Base-by-base conservation (phyloP, 2,888 invertebrate species). In the Sesia apiformis region DNA sequence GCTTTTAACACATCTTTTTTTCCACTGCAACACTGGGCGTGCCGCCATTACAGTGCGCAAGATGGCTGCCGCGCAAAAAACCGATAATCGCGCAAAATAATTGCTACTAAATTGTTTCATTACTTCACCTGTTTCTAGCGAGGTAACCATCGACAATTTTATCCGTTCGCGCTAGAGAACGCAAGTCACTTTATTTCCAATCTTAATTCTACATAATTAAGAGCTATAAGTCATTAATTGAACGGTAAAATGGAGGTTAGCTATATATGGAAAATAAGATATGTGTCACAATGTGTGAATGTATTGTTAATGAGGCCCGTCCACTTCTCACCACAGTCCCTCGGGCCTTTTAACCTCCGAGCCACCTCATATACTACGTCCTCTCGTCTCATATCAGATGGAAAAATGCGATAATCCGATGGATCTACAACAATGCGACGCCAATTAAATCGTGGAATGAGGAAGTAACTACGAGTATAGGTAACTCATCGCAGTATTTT, bases 61-160 rank as follows among this genome's bases (percentile, higher is more conserved):
- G 66, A 84, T 84, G 84, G 84, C 83, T 59, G 75, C 66, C 63
- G 58, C 4, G 60, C 63, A 67, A 73, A 78, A 75, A 72, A 67
- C 62, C 58, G 63, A 70, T 73, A 72, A 76, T 70, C 73, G 73
- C 72, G 66, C 67, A 65, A 66, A 70, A 80, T 79, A 81, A 82
- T 81, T 78, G 74, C 66, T 60, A 63, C 62, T 74, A 77, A 82
- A 82, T 81, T 81, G 75, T 81, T 79, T 76, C 77, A 81, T 81
- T 81, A 81, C 69, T 70, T 68, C 80, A 78, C 78, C 78, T 77
- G 78, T 66, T 59, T 60, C 55, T 7, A 46, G 46, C 46, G 46
- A 50, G 39, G 50, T 39, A 38, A 39, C 7, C 39, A 38, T 50
- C 23, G 50, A 50, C 50, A 50, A 50, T 39, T 7, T 50, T 38